phyloP scores from a whole-genome alignment of 2,797 vertebrate genomes.

The Poecilia velifera region DNA sequence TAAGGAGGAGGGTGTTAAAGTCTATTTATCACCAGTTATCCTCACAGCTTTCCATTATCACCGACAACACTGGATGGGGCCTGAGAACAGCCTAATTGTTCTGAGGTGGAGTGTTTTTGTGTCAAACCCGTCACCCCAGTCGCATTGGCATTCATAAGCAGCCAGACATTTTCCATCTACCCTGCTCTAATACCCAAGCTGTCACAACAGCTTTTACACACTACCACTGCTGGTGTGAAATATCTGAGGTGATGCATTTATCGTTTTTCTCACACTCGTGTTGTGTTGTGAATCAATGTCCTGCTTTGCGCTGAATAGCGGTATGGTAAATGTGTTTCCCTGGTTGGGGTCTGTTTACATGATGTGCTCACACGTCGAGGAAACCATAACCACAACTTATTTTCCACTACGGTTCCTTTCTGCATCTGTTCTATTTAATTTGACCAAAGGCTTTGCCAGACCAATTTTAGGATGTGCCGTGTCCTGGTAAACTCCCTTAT shows the following conservation, averaged over 20 bases:
- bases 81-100: slow-evolving; percentile 82
- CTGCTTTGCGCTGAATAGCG: slow-evolving; percentile 76
- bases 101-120: slow-evolving; percentile 80
- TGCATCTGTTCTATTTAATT: slow-evolving; percentile 27
- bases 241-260: slow-evolving; percentile 83
- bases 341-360: slow-evolving; percentile 75
- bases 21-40: slow-evolving; percentile 83
- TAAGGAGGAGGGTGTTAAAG: slow-evolving; percentile 80
- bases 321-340: slow-evolving; percentile 73
- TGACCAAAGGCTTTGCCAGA: not conserved
- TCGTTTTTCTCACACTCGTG: slow-evolving; percentile 80
- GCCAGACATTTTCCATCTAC: slow-evolving; percentile 79
- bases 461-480: not conserved
- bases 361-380: slow-evolving; percentile 67
- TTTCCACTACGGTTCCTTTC: slow-evolving; percentile 11
- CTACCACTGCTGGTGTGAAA: slow-evolving; percentile 78
- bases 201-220: slow-evolving; percentile 82
- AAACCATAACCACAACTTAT: slow-evolving; percentile 64
- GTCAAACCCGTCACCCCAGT: slow-evolving; percentile 76
- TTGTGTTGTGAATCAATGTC: slow-evolving; percentile 81
- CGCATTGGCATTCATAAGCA: slow-evolving; percentile 81
- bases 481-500: not conserved
- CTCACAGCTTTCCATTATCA: slow-evolving; percentile 83
- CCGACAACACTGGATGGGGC: slow-evolving; percentile 79
- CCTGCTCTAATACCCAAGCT: slow-evolving; percentile 79